Evolutionary conservation across 2,888 invertebrate genomes (phyloP), one percentile per base, ranked within the genome.

Genomic region (Macrosiphum euphorbiae): DNA sequence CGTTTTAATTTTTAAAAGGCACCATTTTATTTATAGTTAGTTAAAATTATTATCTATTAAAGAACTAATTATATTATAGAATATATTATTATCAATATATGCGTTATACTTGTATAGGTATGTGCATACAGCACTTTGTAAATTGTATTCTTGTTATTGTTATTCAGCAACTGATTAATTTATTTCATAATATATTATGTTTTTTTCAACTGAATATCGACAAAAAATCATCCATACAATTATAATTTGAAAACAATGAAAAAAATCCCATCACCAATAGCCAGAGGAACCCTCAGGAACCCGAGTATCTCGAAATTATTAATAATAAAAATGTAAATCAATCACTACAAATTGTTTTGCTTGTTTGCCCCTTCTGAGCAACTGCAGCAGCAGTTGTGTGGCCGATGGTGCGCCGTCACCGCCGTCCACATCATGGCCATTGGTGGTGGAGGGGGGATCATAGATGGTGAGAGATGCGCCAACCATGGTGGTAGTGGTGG

Each of bases 351-450:
- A 94, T 86, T 67, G 67, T 90, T 90, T 84, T 84, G 58, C 92
- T 92, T 78, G 84, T 93, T 58, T 61, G 58, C 41, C 88, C 35
- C 67, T 35, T n/a, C 88, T 78, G 61, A 10, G 28, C 20, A 24
- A n/a, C 28, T 35, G 91, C 91, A 35, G 95, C 95, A 94, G 94
- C 95, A 94, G 95, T 95, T 95, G 95, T 95, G 94, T 88, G 61
- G 92, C 47, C 87, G 87, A 52, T 41, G 78, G 47, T 52, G 92
- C 91, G 85, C 52, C 44, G 67, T 55, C 67, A 35, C 47, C 16
- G 20, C 47, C 61, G 44, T 28, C 55, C 26, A 52, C n/a, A 26
- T 52, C 78, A 4, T 24, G 61, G 50, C 67, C 16, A n/a, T 50
- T n/a, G 87, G 52, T 52, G 20, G 87, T 10, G 50, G 2, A 44